Conservation (phyloP, 1,140 invertebrate species). For the Trachymyrmex septentrionalis region DNA sequence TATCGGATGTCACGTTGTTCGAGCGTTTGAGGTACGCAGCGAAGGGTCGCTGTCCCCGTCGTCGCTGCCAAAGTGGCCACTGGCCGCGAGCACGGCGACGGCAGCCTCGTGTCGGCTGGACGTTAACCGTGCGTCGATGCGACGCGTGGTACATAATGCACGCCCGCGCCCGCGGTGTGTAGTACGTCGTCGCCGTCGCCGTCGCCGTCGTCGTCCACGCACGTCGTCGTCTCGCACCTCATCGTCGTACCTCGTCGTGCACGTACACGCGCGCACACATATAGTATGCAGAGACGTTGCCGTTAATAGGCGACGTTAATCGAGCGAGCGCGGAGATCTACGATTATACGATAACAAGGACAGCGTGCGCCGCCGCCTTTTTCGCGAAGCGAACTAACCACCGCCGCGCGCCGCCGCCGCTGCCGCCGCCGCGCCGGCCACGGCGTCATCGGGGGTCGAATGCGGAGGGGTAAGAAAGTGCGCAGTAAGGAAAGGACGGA, state of each 20-base stretch:
- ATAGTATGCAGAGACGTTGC: neutral
- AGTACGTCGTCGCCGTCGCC: neutral
- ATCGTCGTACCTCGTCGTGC: neutral
- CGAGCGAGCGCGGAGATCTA: slow-evolving; percentile 22
- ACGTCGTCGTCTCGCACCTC: neutral
- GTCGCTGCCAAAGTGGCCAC: slow-evolving; percentile 27
- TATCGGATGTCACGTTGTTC: slow-evolving; percentile 44
- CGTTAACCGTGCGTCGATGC: slow-evolving; percentile 23
- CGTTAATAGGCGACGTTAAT: slow-evolving; percentile 43
- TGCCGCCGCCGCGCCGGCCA: slow-evolving; percentile 29
- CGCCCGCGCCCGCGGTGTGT: slow-evolving; percentile 10
- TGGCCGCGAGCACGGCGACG: neutral
- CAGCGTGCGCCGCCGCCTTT: slow-evolving; percentile 76
- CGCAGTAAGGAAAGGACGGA: slow-evolving; percentile 82
- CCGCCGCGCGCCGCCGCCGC: slow-evolving; percentile 1
- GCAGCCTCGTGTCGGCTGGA: slow-evolving; percentile 30
- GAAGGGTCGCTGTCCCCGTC: slow-evolving; percentile 57
- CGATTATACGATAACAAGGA: slow-evolving; percentile 21
- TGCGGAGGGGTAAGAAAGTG: slow-evolving; percentile 83
- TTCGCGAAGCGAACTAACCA: slow-evolving; percentile 77
- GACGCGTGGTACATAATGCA: slow-evolving; percentile 36
- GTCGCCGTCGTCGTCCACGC: neutral
- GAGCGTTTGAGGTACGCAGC: slow-evolving; percentile 27
- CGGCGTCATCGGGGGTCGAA: slow-evolving; percentile 67
- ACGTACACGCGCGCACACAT: slow-evolving; percentile 20